Conservation (phyloP, 2,113 vertebrate genomes). For the Pogona vitticeps region DNA sequence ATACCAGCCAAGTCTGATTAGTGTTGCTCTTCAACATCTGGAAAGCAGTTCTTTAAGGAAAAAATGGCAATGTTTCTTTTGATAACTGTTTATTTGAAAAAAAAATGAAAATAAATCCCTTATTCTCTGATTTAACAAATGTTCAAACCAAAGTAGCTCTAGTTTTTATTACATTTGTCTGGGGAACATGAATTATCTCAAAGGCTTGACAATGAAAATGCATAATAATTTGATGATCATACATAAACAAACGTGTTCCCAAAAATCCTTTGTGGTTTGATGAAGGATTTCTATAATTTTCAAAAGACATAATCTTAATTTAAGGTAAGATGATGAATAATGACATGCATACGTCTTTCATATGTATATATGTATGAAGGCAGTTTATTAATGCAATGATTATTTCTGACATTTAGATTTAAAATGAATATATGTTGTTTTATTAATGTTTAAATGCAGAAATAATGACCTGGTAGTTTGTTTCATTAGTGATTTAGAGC, state of each 20-base stretch:
- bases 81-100: background rate
- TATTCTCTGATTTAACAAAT: slow-evolving; percentile 39
- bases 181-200: slow-evolving; percentile 11
- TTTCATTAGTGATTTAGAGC: slow-evolving; percentile 29
- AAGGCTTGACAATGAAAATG: slow-evolving; percentile 68
- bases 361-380: slow-evolving; percentile 74
- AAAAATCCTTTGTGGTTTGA: slow-evolving; percentile 68
- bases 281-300: slow-evolving; percentile 73
- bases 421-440: slow-evolving; percentile 56
- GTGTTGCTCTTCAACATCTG: background rate
- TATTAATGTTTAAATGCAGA: slow-evolving; percentile 65
- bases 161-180: slow-evolving; percentile 50
- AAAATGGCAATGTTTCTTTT: background rate
- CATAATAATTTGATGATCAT: slow-evolving; percentile 69
- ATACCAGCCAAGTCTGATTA: background rate
- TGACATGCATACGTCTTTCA: slow-evolving; percentile 37
- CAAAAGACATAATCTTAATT: slow-evolving; percentile 59
- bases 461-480: slow-evolving; percentile 48
- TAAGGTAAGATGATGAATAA: background rate
- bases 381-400: slow-evolving; percentile 70
- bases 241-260: slow-evolving; percentile 66
- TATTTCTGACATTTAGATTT: slow-evolving; percentile 73
- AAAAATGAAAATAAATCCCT: background rate
- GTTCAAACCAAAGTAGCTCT: background rate
- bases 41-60: background rate